Evolutionary conservation across 2,797 vertebrate species (phyloP).

Genomic region (Tokudaia tokunoshimensis): DNA sequence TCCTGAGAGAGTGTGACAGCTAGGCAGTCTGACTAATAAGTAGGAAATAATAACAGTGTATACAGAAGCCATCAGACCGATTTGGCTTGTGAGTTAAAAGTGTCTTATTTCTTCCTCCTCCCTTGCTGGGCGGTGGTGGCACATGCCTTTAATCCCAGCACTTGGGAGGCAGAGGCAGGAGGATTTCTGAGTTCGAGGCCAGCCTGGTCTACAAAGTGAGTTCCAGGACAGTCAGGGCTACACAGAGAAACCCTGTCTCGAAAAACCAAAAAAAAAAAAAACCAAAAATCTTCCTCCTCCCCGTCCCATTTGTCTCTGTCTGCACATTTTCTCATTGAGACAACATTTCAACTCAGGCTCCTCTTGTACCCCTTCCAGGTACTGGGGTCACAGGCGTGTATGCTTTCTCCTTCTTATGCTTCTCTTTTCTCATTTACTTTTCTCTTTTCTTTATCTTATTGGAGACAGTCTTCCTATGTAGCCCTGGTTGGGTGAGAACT

Average conservation of each 20-base stretch:
- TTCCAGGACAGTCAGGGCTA: too few species aligned
- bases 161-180: too few species aligned
- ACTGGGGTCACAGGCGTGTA: too few species aligned
- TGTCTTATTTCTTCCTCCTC: background rate
- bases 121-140: too few species aligned
- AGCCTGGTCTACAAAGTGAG: too few species aligned
- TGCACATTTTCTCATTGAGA: background rate
- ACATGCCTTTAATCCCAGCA: too few species aligned
- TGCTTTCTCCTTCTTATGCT: too few species aligned
- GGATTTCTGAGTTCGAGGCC: too few species aligned
- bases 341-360: background rate
- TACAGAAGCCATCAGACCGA: background rate
- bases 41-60: background rate
- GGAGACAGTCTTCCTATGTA: background rate
- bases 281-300: background rate
- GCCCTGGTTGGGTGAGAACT: background rate
- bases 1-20: background rate
- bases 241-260: too few species aligned
- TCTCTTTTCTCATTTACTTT: background rate
- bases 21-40: background rate
- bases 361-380: background rate
- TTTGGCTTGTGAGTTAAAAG: slow-evolving; percentile 5
- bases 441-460: background rate
- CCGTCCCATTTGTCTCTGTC: background rate
- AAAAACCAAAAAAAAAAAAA: too few species aligned